These are phyloP conservation scores for Mastacembelus armatus DNA, from an alignment of 2,797 vertebrate genomes.

Conservation along the genomic window DNA sequence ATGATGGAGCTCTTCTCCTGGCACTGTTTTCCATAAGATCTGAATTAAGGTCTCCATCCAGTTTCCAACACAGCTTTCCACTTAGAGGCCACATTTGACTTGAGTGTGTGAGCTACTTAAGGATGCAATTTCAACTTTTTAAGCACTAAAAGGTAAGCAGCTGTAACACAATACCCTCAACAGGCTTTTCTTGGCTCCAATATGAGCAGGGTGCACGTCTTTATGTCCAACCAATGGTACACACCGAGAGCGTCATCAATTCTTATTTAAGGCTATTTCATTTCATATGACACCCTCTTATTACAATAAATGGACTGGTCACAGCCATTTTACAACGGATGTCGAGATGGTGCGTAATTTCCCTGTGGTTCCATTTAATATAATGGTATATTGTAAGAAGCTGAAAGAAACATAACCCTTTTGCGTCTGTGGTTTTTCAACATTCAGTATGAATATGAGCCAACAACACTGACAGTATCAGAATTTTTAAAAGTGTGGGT, in stretches of 20 bases:
- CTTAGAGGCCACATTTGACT: conserved; percentile 58
- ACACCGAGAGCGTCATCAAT: conserved; percentile 71
- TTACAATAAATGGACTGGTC: conserved; percentile 72
- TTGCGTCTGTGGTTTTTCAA: conserved; percentile 40
- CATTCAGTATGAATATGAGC: conserved; percentile 31
- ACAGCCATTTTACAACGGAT: conserved; percentile 60
- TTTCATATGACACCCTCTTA: conserved; percentile 71
- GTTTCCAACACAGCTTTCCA: conserved; percentile 65
- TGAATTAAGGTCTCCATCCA: conserved; percentile 51
- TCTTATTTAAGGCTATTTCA: conserved; percentile 78
- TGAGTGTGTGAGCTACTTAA: conserved; percentile 52
- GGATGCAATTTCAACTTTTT: conserved; percentile 69
- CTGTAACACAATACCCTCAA: conserved; percentile 76
- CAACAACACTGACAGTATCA: conserved; percentile 57
- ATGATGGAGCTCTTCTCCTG: conserved; percentile 44
- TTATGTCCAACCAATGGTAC: conserved; percentile 55
- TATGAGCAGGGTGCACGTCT: conserved; percentile 33
- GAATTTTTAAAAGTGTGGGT: conserved; percentile 61
- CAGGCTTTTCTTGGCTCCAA: conserved; percentile 65
- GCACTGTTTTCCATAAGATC: conserved; percentile 56
- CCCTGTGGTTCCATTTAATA: conserved; percentile 74
- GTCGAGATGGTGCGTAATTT: conserved; percentile 64
- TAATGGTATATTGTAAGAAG: conserved; percentile 55
- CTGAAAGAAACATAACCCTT: conserved; percentile 44
- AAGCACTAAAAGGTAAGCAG: conserved; percentile 55